Conservation (phyloP, 1,140 invertebrate species). For the Eurytemora carolleeae region DNA sequence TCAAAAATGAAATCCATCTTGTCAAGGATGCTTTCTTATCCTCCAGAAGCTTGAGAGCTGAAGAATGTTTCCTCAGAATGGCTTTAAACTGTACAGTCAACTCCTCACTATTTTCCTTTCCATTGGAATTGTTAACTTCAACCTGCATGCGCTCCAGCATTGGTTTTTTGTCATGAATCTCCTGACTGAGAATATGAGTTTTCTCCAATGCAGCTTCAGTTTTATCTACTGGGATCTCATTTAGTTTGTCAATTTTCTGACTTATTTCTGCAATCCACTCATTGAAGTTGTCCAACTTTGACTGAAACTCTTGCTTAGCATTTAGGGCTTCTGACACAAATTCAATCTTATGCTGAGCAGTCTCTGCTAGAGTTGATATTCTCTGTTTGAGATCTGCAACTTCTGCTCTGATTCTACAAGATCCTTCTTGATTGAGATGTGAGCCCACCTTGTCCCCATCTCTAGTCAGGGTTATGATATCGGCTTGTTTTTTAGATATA, state of each 20-base stretch:
- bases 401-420: conserved; percentile 42
- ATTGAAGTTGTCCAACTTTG: conserved; percentile 53
- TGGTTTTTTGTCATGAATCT: conserved; percentile 15
- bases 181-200: conserved; percentile 18
- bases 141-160: conserved; percentile 19
- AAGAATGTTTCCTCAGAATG: not conserved
- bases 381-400: conserved; percentile 48
- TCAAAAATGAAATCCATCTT: conserved; percentile 58
- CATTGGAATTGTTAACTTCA: conserved; percentile 16
- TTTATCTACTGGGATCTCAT: conserved; percentile 54
- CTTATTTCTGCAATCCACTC: conserved; percentile 60
- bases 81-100: not conserved
- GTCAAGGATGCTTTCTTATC: conserved; percentile 51
- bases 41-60: conserved; percentile 34
- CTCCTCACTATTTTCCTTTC: not conserved
- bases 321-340: conserved; percentile 54
- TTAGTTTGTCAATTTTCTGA: conserved; percentile 48
- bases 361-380: conserved; percentile 46
- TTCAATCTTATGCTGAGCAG: conserved; percentile 48
- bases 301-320: conserved; percentile 55
- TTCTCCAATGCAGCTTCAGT: conserved; percentile 53
- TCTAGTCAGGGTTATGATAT: conserved; percentile 53
- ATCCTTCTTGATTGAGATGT: conserved; percentile 50
- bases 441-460: conserved; percentile 52
- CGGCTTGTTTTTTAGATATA: conserved; percentile 54